phyloP scores from a whole-genome alignment of 2,797 vertebrate genomes.

The Eurystomus glaucurus region DNA sequence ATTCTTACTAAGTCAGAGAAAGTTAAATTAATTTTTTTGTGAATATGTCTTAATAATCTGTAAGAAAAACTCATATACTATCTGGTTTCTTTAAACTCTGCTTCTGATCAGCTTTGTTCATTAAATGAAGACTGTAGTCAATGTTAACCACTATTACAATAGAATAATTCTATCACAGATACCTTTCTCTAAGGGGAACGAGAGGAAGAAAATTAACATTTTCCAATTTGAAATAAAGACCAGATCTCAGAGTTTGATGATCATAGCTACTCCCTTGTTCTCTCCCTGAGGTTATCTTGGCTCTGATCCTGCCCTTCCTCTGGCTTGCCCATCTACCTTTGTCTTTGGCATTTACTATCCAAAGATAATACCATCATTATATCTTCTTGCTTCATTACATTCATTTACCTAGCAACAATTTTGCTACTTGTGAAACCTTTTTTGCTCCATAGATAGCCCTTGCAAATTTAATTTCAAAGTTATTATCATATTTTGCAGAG shows the following conservation, averaged over 20 bases:
- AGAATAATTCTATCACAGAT: neutral
- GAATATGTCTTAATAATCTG: neutral
- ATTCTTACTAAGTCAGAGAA: neutral
- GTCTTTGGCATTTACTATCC: neutral
- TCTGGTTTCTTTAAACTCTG: neutral
- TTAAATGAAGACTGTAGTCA: neutral
- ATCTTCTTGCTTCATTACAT: neutral
- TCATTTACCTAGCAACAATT: neutral
- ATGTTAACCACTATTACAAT: neutral
- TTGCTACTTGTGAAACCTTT: neutral
- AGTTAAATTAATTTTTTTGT: neutral
- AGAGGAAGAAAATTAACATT: neutral
- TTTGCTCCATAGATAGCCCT: neutral
- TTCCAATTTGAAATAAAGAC: neutral
- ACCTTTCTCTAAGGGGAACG: neutral
- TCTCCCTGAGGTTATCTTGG: neutral
- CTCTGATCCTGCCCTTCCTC: neutral
- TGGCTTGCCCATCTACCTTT: neutral
- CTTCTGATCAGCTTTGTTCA: neutral
- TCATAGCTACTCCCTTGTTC: neutral
- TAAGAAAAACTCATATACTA: neutral
- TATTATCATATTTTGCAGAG: neutral
- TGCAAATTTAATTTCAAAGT: neutral
- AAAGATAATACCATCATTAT: neutral
- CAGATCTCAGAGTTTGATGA: neutral